Evolutionary conservation across 2,797 vertebrate species (phyloP), one percentile per base, ranked within the genome.

Genomic region (Spinibarbus caldwelli): DNA sequence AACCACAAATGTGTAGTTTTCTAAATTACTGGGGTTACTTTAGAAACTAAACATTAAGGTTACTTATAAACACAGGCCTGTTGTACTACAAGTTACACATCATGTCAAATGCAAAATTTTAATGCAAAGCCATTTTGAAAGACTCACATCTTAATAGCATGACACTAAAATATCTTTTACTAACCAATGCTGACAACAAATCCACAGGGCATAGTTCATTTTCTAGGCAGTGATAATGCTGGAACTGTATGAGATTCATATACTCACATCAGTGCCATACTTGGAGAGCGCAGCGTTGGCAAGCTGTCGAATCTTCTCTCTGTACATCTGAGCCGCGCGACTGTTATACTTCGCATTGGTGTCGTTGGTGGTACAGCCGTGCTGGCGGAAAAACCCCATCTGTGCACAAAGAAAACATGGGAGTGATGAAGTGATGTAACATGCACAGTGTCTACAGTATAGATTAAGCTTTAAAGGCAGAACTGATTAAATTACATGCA

Each of bases 311-410:
- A 99, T 96, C 95, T 98, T 99, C 93, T 99, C 97, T 41, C 97
- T 91, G 93, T 99, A 99, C 96, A 98, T 97, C 95, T 97, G 97
- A 38, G 98, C 97, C 0, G 97, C 96, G 36, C 98, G 96, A 76
- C 98, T 99, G 36, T 98, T 99, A 15, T 99, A 99, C 90, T 99
- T 99, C n/a, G 96, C 96, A 0, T 97, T 98, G 91, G 97, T 97
- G 90, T 99, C 98, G 2, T 90, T 97, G 34, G 97, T 98, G 47
- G 94, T 95, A 88, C 97, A 98, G 91, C 98, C 97, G 0, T 99
- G 97, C 81, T 99, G 98, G 62, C 96, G 96, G 93, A 99, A 99
- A 92, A 98, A 99, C 1, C 96, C 96, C 38, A 92, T 97, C 98
- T 99, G 82, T 78, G 83, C 21, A 90, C 2, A 10, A 43, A 73